Base-by-base conservation (phyloP, 2,113 vertebrate genomes). In the Eolophus roseicapilla region DNA sequence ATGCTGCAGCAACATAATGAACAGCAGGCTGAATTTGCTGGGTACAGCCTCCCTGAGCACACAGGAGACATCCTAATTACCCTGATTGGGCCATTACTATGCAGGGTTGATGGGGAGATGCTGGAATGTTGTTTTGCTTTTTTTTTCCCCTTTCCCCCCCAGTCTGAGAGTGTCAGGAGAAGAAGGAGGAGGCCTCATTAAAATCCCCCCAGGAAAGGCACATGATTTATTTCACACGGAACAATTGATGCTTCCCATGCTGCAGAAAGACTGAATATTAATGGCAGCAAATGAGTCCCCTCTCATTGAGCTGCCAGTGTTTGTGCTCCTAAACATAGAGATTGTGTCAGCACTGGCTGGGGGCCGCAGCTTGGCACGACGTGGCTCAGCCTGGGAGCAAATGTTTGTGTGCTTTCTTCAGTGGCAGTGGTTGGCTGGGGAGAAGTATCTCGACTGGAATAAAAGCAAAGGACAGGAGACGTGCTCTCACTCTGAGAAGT, bases 51-150 rank as follows among this genome's bases (percentile, higher is more conserved):
- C 55, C 63, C 70, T n/a, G 88, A 88, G 67, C 83, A 84, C 79
- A 65, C 53, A 81, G 59, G 75, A 96, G 81, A 95, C 90, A 90
- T 89, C 81, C 65, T 96, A 86, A 96, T 97, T 96, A 95, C 68
- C 69, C 53, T 96, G 89, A 94, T 75, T 91, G 82, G 85, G 73
- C 64, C 76, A 95, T 95, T 97, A 87, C 2, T 3, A 89, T 92
- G 93, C 86, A 95, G 70, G 63, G 28, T 73, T 88, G 85, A 84
- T 80, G 57, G 57, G 49, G 82, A 96, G 86, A 86, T 81, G 79
- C 77, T 88, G 94, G 94, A 95, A 96, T 91, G 82, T 60, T 69
- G 64, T 74, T 84, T 92, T 80, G 15, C 43, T 47, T 88, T 90
- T 89, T 89, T 73, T 17, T 10, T 20, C 27, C 27, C 7, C 24